phyloP scores from a whole-genome alignment of 2,797 vertebrate genomes.

The Moxostoma hubbsi region DNA sequence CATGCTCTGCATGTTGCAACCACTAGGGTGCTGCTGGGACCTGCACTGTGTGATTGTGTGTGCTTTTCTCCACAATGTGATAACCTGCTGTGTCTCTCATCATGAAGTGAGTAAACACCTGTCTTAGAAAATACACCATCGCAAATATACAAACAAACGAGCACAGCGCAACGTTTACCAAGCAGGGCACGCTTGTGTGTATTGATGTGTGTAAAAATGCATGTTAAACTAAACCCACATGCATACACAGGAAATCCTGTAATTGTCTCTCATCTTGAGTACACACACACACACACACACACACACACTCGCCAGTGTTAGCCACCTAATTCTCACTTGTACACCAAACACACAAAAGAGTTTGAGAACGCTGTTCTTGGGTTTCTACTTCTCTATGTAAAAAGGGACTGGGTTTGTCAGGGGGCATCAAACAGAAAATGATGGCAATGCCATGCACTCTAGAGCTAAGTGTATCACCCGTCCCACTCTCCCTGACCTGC shows the following conservation, averaged over 20 bases:
- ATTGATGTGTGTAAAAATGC: conserved; percentile 37
- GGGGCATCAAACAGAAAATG: conserved; percentile 60
- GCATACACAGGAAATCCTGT: conserved; percentile 21
- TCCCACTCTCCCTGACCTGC: conserved; percentile 58
- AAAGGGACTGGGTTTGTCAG: conserved; percentile 41
- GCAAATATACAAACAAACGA: conserved; percentile 34
- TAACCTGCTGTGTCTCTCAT: conserved; percentile 53
- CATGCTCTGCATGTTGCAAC: conserved; percentile 27
- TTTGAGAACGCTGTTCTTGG: conserved; percentile 36
- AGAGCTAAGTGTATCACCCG: conserved; percentile 68
- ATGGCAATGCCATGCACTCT: conserved; percentile 65
- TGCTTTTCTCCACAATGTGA: conserved; percentile 28
- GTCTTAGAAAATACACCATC: conserved; percentile 51
- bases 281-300: neutral
- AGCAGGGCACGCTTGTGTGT: conserved; percentile 8
- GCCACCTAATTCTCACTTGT: conserved; percentile 12
- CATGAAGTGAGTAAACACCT: conserved; percentile 53
- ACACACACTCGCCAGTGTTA: conserved; percentile 3
- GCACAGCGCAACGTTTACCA: neutral
- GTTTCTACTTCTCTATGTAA: conserved; percentile 29
- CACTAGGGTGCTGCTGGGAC: conserved; percentile 60
- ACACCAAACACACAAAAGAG: conserved; percentile 43
- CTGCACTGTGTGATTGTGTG: conserved; percentile 26
- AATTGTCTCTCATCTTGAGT: neutral
- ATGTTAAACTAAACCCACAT: conserved; percentile 19